Conservation (phyloP, 1,140 invertebrate species). For the Harpegnathos saltator region DNA sequence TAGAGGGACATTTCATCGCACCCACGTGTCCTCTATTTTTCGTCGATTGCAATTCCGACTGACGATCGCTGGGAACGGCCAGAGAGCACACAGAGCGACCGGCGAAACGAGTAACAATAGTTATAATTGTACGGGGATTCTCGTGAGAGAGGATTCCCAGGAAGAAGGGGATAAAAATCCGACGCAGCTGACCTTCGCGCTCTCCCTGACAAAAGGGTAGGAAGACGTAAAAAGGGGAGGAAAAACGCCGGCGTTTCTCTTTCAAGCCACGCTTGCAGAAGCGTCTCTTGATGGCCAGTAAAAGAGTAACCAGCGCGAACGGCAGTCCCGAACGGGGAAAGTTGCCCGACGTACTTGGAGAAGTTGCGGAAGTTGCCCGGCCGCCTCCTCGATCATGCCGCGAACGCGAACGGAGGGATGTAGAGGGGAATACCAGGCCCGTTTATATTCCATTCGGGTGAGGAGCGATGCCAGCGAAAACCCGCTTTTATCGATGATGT, state of each 20-base stretch:
- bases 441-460: conserved; percentile 44
- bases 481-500: conserved; percentile 35
- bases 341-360: conserved; percentile 21
- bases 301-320: conserved; percentile 28
- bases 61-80: too few species aligned
- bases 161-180: not conserved
- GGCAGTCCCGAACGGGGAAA: conserved; percentile 48
- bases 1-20: too few species aligned
- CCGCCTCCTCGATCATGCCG: conserved; percentile 24
- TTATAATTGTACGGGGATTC: too few species aligned
- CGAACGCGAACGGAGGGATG: conserved; percentile 31
- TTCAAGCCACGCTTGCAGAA: not conserved
- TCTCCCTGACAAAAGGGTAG: not conserved
- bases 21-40: too few species aligned
- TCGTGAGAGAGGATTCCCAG: not conserved
- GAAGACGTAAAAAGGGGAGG: not conserved
- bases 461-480: conserved; percentile 32
- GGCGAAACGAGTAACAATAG: too few species aligned
- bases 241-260: too few species aligned
- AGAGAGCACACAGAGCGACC: too few species aligned
- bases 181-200: too few species aligned
- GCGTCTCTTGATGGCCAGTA: conserved; percentile 18
- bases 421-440: not conserved
- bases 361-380: conserved; percentile 43
- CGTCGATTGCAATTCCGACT: too few species aligned